Evolutionary conservation across 2,888 invertebrate genomes (phyloP).

Genomic region (Leistus spinibarbis): DNA sequence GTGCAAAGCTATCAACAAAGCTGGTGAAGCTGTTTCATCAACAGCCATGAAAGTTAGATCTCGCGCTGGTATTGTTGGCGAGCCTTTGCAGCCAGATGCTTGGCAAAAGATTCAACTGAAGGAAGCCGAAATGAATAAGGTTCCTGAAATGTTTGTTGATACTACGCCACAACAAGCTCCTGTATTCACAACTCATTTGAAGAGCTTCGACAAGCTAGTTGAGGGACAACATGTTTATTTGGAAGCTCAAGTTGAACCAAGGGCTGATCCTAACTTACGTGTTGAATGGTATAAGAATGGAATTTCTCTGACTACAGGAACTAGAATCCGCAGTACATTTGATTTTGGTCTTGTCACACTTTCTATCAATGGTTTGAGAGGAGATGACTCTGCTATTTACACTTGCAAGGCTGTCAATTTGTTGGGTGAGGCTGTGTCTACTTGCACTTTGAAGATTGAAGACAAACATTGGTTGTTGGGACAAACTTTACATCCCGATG

Average conservation of each 20-base stretch:
- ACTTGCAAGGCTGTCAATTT: conserved; percentile 94
- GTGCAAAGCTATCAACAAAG: conserved; percentile 91
- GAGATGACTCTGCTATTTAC: conserved; percentile 93
- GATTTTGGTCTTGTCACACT: conserved; percentile 96
- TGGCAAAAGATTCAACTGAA: conserved; percentile 91
- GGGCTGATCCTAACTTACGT: conserved; percentile 84
- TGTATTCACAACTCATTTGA: conserved; percentile 91
- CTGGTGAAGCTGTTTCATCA: conserved; percentile 93
- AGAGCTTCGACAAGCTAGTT: conserved; percentile 79
- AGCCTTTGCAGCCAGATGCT: conserved; percentile 86
- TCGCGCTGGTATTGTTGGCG: conserved; percentile 79
- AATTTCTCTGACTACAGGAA: conserved; percentile 82
- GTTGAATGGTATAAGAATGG: conserved; percentile 95
- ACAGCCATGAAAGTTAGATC: conserved; percentile 88
- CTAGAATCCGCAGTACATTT: conserved; percentile 90
- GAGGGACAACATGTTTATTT: conserved; percentile 87
- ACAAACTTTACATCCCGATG: conserved; percentile 88
- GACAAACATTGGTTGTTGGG: conserved; percentile 88
- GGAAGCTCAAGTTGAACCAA: conserved; percentile 90
- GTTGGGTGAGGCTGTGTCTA: conserved; percentile 93
- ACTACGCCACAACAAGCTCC: conserved; percentile 88
- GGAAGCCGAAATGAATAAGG: conserved; percentile 90
- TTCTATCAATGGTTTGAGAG: conserved; percentile 84
- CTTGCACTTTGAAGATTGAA: conserved; percentile 86
- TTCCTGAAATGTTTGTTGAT: conserved; percentile 86